Evolutionary conservation across 2,113 vertebrate species (phyloP).

Genomic region (Dascyllus trimaculatus): DNA sequence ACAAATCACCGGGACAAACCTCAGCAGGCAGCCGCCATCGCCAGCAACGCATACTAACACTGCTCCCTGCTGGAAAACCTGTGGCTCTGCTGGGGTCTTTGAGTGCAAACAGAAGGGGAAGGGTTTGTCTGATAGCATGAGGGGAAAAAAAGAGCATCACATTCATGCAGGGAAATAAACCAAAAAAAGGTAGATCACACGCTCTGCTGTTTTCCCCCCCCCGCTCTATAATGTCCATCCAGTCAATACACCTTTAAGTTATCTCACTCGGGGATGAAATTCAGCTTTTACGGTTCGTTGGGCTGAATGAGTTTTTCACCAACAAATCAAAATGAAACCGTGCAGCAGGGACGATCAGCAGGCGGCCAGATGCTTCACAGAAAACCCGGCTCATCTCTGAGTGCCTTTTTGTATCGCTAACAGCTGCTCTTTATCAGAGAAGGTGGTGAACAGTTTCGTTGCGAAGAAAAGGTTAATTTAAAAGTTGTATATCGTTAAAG

Average conservation of each 20-base stretch:
- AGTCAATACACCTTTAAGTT: conserved; percentile 19
- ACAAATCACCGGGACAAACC: conserved; percentile 47
- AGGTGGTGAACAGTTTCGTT: not conserved
- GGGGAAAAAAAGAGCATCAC: not conserved
- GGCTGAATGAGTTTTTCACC: conserved; percentile 11
- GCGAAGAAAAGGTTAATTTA: not conserved
- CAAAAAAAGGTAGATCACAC: not conserved
- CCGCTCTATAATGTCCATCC: conserved; percentile 2
- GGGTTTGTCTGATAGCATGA: not conserved
- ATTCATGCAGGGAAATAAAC: not conserved
- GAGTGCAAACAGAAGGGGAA: conserved; percentile 1
- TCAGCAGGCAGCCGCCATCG: conserved; percentile 29
- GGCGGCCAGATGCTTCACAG: not conserved
- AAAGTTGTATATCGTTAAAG: too few relatives aligned
- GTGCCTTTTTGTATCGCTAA: not conserved
- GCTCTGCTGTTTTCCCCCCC: too few relatives aligned
- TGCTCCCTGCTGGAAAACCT: conserved; percentile 6
- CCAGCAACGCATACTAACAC: not conserved
- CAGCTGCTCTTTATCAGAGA: not conserved
- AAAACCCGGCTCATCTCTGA: not conserved
- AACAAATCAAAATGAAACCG: conserved; percentile 14
- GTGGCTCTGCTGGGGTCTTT: conserved; percentile 1
- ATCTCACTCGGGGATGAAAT: conserved; percentile 29
- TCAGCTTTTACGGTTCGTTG: conserved; percentile 38
- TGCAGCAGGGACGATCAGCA: not conserved